A percentile compares a stretch with the other conserved stretches of the same genome.
Conservation (phyloP, 1,140 invertebrate species). For the Agraylea sexmaculata region DNA sequence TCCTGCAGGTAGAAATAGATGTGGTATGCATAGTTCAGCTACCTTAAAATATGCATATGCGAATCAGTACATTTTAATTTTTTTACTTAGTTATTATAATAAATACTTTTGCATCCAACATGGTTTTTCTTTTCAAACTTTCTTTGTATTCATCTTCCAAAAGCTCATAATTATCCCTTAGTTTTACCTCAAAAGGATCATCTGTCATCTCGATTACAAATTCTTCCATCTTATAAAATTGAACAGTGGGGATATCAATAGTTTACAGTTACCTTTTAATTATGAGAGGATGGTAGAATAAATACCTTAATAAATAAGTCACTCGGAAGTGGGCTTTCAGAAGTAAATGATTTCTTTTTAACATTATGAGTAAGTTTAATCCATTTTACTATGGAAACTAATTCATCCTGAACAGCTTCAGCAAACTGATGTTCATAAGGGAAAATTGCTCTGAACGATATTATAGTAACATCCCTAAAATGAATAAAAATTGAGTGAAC, state of each 20-base stretch:
- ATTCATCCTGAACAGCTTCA: slow-evolving; percentile 83
- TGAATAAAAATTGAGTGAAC: slow-evolving; percentile 2
- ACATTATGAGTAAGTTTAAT: slow-evolving; percentile 67
- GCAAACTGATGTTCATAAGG: slow-evolving; percentile 92
- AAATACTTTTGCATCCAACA: slow-evolving; percentile 80
- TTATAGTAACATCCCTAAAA: slow-evolving; percentile 47
- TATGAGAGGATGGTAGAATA: neutral
- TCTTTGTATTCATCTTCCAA: slow-evolving; percentile 94
- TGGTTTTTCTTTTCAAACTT: slow-evolving; percentile 79
- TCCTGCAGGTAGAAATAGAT: slow-evolving; percentile 68
- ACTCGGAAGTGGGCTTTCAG: slow-evolving; percentile 58
- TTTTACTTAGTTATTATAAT: no score
- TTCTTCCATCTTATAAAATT: slow-evolving; percentile 53
- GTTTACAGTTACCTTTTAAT: neutral
- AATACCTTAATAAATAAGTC: slow-evolving; percentile 79
- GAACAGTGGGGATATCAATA: slow-evolving; percentile 10
- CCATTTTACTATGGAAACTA: slow-evolving; percentile 87
- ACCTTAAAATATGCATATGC: slow-evolving; percentile 29
- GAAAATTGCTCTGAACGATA: slow-evolving; percentile 65
- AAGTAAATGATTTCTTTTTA: slow-evolving; percentile 54
- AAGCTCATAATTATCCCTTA: slow-evolving; percentile 92
- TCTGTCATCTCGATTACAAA: slow-evolving; percentile 86
- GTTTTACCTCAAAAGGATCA: slow-evolving; percentile 95
- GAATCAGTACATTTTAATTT: slow-evolving; percentile 2
- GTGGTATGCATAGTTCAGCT: slow-evolving; percentile 62